Percentiles rank a stretch among this genome's conserved stretches.
These are phyloP conservation scores for Oryzias melastigma DNA, from an alignment of 2,113 vertebrate species.

Conservation along the genomic window DNA sequence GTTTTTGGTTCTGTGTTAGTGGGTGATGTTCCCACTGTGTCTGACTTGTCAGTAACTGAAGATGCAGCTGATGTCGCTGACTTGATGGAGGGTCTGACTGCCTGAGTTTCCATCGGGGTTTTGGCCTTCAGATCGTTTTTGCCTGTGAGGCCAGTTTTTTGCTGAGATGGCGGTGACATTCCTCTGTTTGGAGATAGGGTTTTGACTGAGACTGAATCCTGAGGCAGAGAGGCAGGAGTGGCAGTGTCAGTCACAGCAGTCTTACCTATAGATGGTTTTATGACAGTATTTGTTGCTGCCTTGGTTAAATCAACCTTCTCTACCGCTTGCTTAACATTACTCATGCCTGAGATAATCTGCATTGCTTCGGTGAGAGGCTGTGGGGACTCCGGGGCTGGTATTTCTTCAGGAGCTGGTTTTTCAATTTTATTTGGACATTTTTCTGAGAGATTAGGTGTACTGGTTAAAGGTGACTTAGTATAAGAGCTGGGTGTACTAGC, in stretches of 20 bases:
- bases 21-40: neutral
- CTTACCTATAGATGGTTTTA: conserved; percentile 60
- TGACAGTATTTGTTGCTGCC: conserved; percentile 58
- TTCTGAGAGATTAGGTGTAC: conserved; percentile 9
- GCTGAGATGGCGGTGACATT: conserved; percentile 63
- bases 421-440: conserved; percentile 10
- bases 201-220: conserved; percentile 67
- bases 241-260: conserved; percentile 65
- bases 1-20: conserved; percentile 40
- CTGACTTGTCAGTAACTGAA: conserved; percentile 53
- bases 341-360: conserved; percentile 22
- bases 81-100: conserved; percentile 56
- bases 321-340: conserved; percentile 35
- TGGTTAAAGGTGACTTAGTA: neutral
- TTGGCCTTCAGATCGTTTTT: conserved; percentile 49
- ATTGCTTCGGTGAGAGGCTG: neutral
- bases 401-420: conserved; percentile 14
- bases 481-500: neutral
- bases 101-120: conserved; percentile 18
- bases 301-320: conserved; percentile 37
- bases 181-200: conserved; percentile 59
- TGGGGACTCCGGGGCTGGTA: conserved; percentile 1
- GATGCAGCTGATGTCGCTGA: conserved; percentile 69
- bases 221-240: conserved; percentile 71
- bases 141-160: conserved; percentile 60